phyloP scores from a whole-genome alignment of 2,113 vertebrate genomes.

The Polypterus senegalus region DNA sequence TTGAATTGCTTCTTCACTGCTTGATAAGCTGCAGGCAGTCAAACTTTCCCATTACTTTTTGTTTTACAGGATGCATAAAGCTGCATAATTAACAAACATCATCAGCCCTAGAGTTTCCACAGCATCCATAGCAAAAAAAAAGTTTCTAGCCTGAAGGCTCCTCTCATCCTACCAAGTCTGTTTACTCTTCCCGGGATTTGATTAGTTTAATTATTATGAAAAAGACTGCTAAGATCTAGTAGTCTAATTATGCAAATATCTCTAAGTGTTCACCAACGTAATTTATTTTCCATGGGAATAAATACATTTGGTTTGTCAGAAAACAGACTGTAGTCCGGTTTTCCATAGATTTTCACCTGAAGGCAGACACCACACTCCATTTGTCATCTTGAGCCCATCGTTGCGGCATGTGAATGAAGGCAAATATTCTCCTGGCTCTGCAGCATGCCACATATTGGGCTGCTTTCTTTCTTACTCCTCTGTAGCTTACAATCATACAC shows the following conservation, averaged over 20 bases:
- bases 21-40: slow-evolving; percentile 86
- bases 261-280: slow-evolving; percentile 86
- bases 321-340: slow-evolving; percentile 75
- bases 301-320: slow-evolving; percentile 91
- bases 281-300: slow-evolving; percentile 92
- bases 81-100: slow-evolving; percentile 96
- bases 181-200: slow-evolving; percentile 97
- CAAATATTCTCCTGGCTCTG: slow-evolving; percentile 82
- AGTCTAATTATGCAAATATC: slow-evolving; percentile 98
- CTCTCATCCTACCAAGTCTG: slow-evolving; percentile 83
- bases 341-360: slow-evolving; percentile 59
- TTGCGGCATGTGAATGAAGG: slow-evolving; percentile 78
- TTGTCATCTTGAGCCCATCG: slow-evolving; percentile 80
- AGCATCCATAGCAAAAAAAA: slow-evolving; percentile 43
- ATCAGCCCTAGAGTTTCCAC: slow-evolving; percentile 84
- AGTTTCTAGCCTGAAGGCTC: slow-evolving; percentile 86
- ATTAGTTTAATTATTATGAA: slow-evolving; percentile 98
- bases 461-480: slow-evolving; percentile 3
- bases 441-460: slow-evolving; percentile 48
- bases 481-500: background rate
- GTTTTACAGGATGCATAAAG: slow-evolving; percentile 68
- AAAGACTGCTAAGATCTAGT: slow-evolving; percentile 88
- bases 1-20: slow-evolving; percentile 69
- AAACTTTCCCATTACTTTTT: slow-evolving; percentile 74
- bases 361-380: slow-evolving; percentile 72